These are phyloP conservation scores for Oophaga pumilio DNA, from an alignment of 2,113 vertebrate species.

Conservation along the genomic window DNA sequence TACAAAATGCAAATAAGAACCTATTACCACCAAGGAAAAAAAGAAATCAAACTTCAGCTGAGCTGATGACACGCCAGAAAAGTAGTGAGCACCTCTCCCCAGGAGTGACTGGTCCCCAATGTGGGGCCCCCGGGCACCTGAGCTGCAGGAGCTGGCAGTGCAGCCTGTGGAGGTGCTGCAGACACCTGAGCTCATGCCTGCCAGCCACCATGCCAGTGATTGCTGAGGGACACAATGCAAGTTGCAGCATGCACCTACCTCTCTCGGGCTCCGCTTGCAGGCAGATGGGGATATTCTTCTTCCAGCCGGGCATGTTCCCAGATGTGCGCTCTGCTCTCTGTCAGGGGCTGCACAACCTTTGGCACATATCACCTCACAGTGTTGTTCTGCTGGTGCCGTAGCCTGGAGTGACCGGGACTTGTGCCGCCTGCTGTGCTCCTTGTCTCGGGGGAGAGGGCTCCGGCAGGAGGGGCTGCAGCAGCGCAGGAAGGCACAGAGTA, in stretches of 20 bases:
- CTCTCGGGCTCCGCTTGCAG: conserved; percentile 91
- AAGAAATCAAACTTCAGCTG: too few relatives aligned
- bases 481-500: conserved; percentile 53
- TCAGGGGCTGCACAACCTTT: conserved; percentile 6
- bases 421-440: conserved; percentile 24
- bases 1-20: too few relatives aligned
- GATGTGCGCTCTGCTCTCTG: conserved; percentile 59
- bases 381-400: conserved; percentile 9
- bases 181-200: neutral
- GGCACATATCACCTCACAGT: conserved; percentile 52
- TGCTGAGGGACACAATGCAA: neutral
- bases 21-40: too few relatives aligned
- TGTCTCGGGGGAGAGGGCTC: conserved; percentile 44
- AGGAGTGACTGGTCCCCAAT: too few relatives aligned
- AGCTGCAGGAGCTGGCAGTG: neutral
- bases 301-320: conserved; percentile 90
- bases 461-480: conserved; percentile 39
- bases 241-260: conserved; percentile 68
- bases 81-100: neutral
- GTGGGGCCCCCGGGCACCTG: neutral
- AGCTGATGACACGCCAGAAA: neutral
- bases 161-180: conserved; percentile 5
- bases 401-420: conserved; percentile 16
- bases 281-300: conserved; percentile 95
- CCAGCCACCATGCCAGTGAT: neutral